Conservation (phyloP, 2,113 vertebrate species). For the Oreotrochilus melanogaster region DNA sequence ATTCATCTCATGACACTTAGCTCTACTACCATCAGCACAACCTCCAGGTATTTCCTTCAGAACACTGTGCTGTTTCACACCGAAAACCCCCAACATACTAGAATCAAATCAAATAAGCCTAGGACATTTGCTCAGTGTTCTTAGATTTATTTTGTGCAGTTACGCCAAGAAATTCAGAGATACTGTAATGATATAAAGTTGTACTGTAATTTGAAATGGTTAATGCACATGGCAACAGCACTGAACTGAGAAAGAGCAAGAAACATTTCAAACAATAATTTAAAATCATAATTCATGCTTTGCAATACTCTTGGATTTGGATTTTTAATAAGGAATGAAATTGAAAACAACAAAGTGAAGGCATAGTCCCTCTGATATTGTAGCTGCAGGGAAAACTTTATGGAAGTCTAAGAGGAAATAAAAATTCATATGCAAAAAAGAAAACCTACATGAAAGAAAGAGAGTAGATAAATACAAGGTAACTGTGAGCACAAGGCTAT, state of each 20-base stretch:
- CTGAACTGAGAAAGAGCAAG: not conserved
- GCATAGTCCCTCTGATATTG: slow-evolving; percentile 56
- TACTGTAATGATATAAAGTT: not conserved
- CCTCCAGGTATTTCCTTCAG: not conserved
- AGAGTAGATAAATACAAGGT: not conserved
- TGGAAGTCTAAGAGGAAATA: slow-evolving; percentile 57
- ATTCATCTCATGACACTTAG: not conserved
- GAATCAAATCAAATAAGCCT: not conserved
- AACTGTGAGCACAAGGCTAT: not conserved
- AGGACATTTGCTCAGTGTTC: not conserved
- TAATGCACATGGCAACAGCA: not conserved
- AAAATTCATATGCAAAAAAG: slow-evolving; percentile 45
- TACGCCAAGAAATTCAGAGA: not conserved
- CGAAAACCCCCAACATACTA: not conserved
- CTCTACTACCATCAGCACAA: not conserved
- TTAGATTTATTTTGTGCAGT: not conserved
- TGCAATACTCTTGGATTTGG: slow-evolving; percentile 43
- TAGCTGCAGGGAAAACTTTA: slow-evolving; percentile 65
- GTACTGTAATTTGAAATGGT: not conserved
- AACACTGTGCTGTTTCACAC: not conserved
- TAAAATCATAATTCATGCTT: slow-evolving; percentile 51
- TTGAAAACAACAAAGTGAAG: slow-evolving; percentile 68
- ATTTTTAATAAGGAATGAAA: slow-evolving; percentile 66
- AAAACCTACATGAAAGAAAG: slow-evolving; percentile 15
- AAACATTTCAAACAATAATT: slow-evolving; percentile 40